Evolutionary conservation across 2,113 vertebrate species (phyloP).

Genomic region (Hippoglossus stenolepis): DNA sequence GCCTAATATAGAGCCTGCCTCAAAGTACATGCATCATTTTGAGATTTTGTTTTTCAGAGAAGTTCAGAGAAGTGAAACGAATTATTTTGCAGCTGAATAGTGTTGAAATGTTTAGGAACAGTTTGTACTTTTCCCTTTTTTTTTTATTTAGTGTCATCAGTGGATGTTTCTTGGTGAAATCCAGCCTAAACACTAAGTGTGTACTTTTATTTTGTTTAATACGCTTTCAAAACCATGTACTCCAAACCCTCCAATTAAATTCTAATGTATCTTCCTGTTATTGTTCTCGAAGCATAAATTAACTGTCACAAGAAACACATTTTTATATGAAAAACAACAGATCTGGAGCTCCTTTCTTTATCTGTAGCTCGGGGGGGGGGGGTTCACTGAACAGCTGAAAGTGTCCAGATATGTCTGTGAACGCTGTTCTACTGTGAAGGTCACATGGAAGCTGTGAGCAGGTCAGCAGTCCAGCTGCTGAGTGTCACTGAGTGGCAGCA

Average conservation of each 20-base stretch:
- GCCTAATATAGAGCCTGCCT: no score
- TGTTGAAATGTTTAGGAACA: no score
- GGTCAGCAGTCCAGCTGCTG: slow-evolving; percentile 37
- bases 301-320: neutral
- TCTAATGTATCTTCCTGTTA: neutral
- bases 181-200: neutral
- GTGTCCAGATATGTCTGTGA: neutral
- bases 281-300: slow-evolving; percentile 6
- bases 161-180: neutral
- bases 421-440: neutral
- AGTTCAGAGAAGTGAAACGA: neutral
- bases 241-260: neutral
- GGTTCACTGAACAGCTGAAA: neutral
- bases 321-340: neutral
- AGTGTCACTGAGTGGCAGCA: slow-evolving; percentile 42
- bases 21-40: neutral
- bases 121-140: no score
- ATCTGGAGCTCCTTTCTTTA: neutral
- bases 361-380: no score
- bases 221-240: neutral
- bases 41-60: neutral
- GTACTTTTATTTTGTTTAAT: neutral
- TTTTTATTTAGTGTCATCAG: neutral
- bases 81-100: no score
- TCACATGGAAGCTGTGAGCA: slow-evolving; percentile 1